Conservation (phyloP, 2,888 invertebrate species). For the Drosophila hamatofila region DNA sequence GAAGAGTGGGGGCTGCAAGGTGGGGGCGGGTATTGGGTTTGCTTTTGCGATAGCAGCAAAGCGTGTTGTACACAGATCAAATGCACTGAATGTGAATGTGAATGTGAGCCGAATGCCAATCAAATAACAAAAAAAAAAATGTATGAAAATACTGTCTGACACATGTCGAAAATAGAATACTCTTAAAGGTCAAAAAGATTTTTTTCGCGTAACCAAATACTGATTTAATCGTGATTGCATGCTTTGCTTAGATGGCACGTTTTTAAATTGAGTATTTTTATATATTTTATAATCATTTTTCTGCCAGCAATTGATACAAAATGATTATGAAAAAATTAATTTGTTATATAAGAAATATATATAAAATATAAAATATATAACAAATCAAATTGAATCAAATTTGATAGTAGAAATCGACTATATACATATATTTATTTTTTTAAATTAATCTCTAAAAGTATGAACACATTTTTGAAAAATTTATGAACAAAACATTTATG, state of each 20-base stretch:
- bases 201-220: background rate
- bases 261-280: background rate
- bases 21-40: background rate
- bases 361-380: no score
- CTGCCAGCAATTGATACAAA: background rate
- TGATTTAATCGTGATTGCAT: background rate
- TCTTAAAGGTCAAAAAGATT: conserved; percentile 9
- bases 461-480: no score
- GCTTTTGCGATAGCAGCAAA: background rate
- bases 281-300: no score
- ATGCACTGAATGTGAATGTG: conserved; percentile 45
- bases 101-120: conserved; percentile 48
- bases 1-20: background rate
- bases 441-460: no score
- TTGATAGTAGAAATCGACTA: no score
- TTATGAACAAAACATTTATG: no score
- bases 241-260: background rate
- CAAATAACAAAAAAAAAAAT: conserved; percentile 30
- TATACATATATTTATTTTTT: no score
- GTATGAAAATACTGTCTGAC: background rate
- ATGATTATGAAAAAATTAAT: background rate
- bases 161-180: conserved; percentile 15
- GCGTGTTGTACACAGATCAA: conserved; percentile 49
- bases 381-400: no score
- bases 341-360: background rate